Base-by-base conservation (phyloP, 2,797 vertebrate genomes). In the Buphagus erythrorhynchus region DNA sequence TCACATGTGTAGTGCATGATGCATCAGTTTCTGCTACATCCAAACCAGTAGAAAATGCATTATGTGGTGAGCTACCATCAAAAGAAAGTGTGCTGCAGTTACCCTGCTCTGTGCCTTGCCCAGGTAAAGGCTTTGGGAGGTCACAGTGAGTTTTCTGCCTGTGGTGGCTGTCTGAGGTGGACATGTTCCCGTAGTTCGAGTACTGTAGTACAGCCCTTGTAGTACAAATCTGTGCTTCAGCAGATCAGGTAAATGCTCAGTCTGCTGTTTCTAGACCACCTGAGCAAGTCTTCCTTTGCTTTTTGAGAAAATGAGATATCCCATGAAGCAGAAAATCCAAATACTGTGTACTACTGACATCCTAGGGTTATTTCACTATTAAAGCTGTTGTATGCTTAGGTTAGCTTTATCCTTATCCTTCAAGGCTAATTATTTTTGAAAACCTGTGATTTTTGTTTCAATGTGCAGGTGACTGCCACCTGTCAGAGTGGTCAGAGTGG, bases 401-500 rank as follows among this genome's bases (percentile, higher is more conserved):
- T 66, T 92, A 33, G 54, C 61, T n/a, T 80, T 85, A 31, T 40
- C 25, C 61, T 72, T 88, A 26, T 28, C 26, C 57, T 72, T 88
- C 57, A 66, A 68, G 38, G 16, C 28, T 65, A 59, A 76, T 78
- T 90, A 57, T 63, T 79, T 81, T 48, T 38, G 69, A 68, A 91
- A 88, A 66, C 40, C 21, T 48, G 8, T 40, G 52, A 18, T 86
- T 76, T 13, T 94, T 76, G 16, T 80, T 43, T 43, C 66, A 35
- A 40, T 0, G 1, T 92, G 28, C 90, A 99, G 99, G 99, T 78
- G 99, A 99, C 96, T 99, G 99, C 94, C 99, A 99, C 95, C 98
- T 99, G 95, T 99, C 98, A 1, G 98, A 99, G 72, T 99, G 99
- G 99, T 99, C 99, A 0, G 96, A 97, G 36, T 99, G 99, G 99